Base-by-base conservation (phyloP, 2,888 invertebrate species). In the Spialia ferax region DNA sequence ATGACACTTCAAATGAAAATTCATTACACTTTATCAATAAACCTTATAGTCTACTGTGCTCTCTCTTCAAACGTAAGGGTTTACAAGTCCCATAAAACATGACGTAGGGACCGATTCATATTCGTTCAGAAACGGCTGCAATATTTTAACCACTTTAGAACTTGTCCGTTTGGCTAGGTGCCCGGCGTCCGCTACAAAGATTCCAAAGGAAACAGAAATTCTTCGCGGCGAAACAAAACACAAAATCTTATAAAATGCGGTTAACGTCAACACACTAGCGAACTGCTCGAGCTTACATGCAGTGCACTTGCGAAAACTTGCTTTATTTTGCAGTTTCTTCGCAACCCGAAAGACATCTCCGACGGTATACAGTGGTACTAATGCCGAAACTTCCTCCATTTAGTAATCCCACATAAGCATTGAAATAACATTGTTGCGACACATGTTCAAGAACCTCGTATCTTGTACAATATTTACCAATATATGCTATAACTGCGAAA, bases 181-280 rank as follows among this genome's bases (percentile, higher is more conserved):
- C 91, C 91, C 87, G 74, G 74, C 81, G 80, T 82, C 81, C 77
- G 76, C 82, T 80, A 77, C 83, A 85, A 85, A 80, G 87, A 85
- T 88, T 86, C 83, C 77, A 83, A 86, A 85, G 83, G 80, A 84
- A 84, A 83, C 83, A 85, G 81, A 87, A 86, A 87, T 85, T 82
- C 81, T 77, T 81, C 81, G 77, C 78, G 80, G 85, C 75, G 81
- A 84, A 88, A 87, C 83, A 56, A 87, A 90, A 91, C 81, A 82
- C 85, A 85, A 82, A 86, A 88, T 88, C 86, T 88, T 89, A 89
- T 85, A 86, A 88, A 88, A 88, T 86, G 83, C 85, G 86, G 88
- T 91, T 88, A 89, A 86, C 83, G 86, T 91, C 87, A 87, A 86
- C 86, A 87, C 82, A 87, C 85, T 88, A 82, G 83, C 79, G 83